Evolutionary conservation across 2,888 invertebrate genomes (phyloP), one percentile per base, ranked within the genome.

Genomic region (Cybosia mesomella): DNA sequence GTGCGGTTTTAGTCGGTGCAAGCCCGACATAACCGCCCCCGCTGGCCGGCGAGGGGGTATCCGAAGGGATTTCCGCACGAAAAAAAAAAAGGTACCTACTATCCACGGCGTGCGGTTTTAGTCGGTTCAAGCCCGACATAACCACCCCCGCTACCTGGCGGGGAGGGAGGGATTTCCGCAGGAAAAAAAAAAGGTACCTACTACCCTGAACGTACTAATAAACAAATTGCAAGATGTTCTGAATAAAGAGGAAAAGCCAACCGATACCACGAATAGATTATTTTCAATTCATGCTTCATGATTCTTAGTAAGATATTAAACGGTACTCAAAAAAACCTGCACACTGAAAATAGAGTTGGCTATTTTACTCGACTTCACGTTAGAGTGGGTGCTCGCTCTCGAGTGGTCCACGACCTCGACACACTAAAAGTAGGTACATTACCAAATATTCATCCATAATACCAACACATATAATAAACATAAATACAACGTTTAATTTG

Each of bases 321-420:
- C 63, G 72, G 63, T 70, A 68, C 62, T 68, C 64, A 54, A 64
- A 64, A 57, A 64, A 70, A 70, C 64, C 65, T 60, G 32, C 60
- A 57, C 60, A 67, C 58, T 57, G n/a, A 39, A 66, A 68, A 66
- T 64, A 72, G 55, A 72, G 55, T 59, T 71, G 67, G 73, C 80
- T 74, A 77, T 79, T 80, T 75, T 75, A 75, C 76, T 68, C 74
- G 71, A 71, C 68, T 71, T 73, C 68, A 67, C 72, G n/a, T 70
- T n/a, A 68, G 57, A 72, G 73, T 75, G 83, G 81, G 80, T 80
- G 81, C 78, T 82, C n/a, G n/a, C n/a, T n/a, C n/a, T n/a, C 80
- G 81, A 85, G 84, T 83, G 83, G 85, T 74, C 81, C 79, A 73
- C 83, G 88, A 85, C 90, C 89, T 90, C 87, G 87, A 85, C 86